Base-by-base conservation (phyloP, 1,140 invertebrate genomes). In the Caenorhabditis tropicalis region DNA sequence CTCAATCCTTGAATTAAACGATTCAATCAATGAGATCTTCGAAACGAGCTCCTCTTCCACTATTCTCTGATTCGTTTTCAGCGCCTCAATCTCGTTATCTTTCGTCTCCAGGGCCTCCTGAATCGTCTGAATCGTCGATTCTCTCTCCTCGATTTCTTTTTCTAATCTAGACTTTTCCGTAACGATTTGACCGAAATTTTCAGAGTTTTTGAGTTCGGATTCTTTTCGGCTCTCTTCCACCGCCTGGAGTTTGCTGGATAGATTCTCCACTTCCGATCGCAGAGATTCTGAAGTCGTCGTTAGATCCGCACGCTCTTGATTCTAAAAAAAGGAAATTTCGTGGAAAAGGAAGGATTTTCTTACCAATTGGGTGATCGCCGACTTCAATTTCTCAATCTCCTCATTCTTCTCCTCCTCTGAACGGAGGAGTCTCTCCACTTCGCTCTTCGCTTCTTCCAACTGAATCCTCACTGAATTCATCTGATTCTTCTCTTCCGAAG, bases 401-500 rank as follows among this genome's bases (percentile, higher is more conserved):
- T 70, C 12, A 36, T 16, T 1, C 16, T 70, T 70, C 19, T 70
- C 60, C 31, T 70, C 33, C 1, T 70, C 82, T 48, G 16, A 24
- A 15, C 33, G 36, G 4, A 65, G n/a, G 46, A 70, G 24, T 53
- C 82, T 7, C 46, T 43, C 53, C 15, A 70, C 36, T 83, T 65
- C 33, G 16, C 0, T 36, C 24, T 65, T 60, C 31, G 48, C 33
- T 21, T 83, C 82, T 27, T 83, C 82, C 5, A 83, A 16, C 24
- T 29, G 36, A 65, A 19, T 24, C 27, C 39, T 60, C 15, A 70
- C 46, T 6, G 31, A 48, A 16, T 19, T 46, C 0, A 83, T 12
- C n/a, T 83, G 39, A 65, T 51, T 79, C 27, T 83, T 46, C 15
- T 83, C 74, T 56, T 83, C 82, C 9, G 43, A 27, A 9, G 51